A percentile compares a stretch with the other conserved stretches of the same genome.
phyloP scores from a whole-genome alignment of 2,888 invertebrate genomes.

The Mechanitis messenoides region DNA sequence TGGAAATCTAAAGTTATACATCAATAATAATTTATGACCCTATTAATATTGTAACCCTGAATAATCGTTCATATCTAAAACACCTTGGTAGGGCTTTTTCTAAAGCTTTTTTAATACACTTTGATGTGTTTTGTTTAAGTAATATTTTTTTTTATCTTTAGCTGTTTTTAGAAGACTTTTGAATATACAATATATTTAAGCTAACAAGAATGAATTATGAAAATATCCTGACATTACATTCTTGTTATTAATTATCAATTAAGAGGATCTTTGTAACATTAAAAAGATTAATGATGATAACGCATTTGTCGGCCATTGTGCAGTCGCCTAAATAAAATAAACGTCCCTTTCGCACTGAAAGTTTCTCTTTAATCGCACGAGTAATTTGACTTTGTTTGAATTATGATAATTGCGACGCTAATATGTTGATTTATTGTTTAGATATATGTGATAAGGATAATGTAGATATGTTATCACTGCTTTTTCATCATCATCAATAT shows the following conservation, averaged over 20 bases:
- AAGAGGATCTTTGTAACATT: slow-evolving; percentile 9
- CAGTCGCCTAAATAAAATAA: slow-evolving; percentile 21
- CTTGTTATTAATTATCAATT: no score
- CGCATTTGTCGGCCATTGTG: slow-evolving; percentile 18
- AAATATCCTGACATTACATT: no score
- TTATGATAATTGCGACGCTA: slow-evolving; percentile 71
- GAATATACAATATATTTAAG: no score
- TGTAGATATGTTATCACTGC: no score
- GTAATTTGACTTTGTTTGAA: slow-evolving; percentile 74
- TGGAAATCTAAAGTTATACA: slow-evolving; percentile 45
- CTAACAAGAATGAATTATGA: no score
- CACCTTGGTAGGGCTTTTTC: no score
- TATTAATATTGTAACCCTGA: slow-evolving; percentile 65
- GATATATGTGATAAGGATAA: slow-evolving; percentile 43
- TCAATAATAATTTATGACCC: slow-evolving; percentile 75
- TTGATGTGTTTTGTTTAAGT: no score
- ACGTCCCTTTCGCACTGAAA: slow-evolving; percentile 62
- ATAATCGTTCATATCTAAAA: slow-evolving; percentile 74
- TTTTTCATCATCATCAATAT: no score
- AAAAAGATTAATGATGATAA: slow-evolving; percentile 24
- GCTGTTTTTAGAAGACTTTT: no score
- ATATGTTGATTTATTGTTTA: slow-evolving; percentile 70
- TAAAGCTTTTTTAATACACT: no score
- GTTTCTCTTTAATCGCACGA: slow-evolving; percentile 68
- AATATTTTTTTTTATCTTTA: no score